Base-by-base conservation (phyloP, 2,797 vertebrate species). In the Gymnothorax reevesii region DNA sequence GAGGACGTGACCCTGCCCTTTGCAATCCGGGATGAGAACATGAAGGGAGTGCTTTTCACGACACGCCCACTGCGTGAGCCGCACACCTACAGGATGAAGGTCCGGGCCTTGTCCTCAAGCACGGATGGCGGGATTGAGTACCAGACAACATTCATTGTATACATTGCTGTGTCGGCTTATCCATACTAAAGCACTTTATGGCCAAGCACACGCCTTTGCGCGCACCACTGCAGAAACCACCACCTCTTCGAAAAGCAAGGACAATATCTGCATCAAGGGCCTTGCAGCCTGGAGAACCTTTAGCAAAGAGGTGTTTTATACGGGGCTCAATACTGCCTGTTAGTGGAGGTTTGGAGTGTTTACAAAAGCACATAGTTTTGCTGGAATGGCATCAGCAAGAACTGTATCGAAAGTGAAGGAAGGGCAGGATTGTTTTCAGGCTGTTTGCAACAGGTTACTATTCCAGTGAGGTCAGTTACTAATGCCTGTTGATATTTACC, bases 81-180 rank as follows among this genome's bases (percentile, higher is more conserved):
- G 0, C 96, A 95, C 92, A 99, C 98, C 0, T 99, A 98, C 93
- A 96, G 97, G 91, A 97, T 99, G 97, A 97, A 97, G 92, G 98
- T 99, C 12, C 95, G 97, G 86, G 97, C 99, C n/a, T 92, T 97
- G 20, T 99, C 98, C 55, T 98, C 97, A 91, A 92, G 97, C 7
- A 69, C 89, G 0, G 96, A 96, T 0, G 95, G 98, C 52, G 95
- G 92, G 87, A 92, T 99, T 0, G 98, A 99, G 88, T 99, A 99
- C 89, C 98, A 96, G 95, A 99, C 98, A 25, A 98, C 98, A 55
- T 99, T 99, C 94, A 97, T 99, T 49, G 97, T 99, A 57, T 99
- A 99, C 89, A 98, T 99, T 86, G 97, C 98, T 0, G 98, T 99
- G 87, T 98, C 98, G 1, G 97, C 97, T 93, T 99, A 98, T 92